A percentile compares a stretch with the other conserved stretches of the same genome.
Conservation (phyloP, 2,113 vertebrate genomes). For the Chrysochloris asiatica region DNA sequence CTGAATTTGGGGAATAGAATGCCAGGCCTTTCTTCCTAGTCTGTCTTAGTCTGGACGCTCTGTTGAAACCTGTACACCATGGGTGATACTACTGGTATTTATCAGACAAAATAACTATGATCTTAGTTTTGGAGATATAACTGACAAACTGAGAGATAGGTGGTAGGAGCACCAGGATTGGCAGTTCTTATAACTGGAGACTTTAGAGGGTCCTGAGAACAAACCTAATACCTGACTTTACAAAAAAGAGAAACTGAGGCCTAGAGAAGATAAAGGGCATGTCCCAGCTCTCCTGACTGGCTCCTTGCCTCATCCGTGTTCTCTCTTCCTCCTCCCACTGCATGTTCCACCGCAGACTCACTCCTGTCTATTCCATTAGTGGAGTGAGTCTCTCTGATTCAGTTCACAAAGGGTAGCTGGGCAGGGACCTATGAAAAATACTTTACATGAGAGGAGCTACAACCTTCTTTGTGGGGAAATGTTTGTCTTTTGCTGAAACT, state of each 20-base stretch:
- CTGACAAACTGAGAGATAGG: background rate
- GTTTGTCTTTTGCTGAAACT: background rate
- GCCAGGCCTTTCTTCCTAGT: background rate
- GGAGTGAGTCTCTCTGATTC: background rate
- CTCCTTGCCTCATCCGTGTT: background rate
- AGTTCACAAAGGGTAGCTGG: background rate
- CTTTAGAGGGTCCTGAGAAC: rapidly evolving
- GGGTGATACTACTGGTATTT: background rate
- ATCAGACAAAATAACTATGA: background rate
- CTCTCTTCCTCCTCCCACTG: background rate
- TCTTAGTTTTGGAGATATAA: background rate
- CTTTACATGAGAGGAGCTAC: background rate
- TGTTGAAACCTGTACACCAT: background rate
- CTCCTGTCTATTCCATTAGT: background rate
- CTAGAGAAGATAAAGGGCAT: background rate
- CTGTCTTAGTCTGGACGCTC: background rate
- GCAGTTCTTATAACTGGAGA: background rate
- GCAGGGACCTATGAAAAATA: background rate
- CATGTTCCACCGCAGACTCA: background rate
- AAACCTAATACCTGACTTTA: background rate
- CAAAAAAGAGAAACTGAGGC: background rate
- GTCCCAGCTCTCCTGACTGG: background rate
- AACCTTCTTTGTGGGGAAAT: too few relatives aligned
- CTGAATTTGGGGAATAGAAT: background rate
- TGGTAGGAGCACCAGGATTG: background rate